Conservation (phyloP, 1,140 invertebrate species). For the Lanistes nyassanus region DNA sequence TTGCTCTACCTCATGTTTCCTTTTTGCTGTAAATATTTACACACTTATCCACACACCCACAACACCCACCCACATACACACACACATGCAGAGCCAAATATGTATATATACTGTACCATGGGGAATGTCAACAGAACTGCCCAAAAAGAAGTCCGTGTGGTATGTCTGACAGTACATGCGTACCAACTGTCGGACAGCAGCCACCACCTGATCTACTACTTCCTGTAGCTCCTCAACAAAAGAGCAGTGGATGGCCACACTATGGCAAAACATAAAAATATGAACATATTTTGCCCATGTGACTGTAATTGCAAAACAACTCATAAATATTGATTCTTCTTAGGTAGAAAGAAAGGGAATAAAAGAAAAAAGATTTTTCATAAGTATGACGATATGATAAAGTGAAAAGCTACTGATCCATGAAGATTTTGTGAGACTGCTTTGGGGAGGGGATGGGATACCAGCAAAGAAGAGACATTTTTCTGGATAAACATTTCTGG, state of each 20-base stretch:
- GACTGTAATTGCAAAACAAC: background rate
- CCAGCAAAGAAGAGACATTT: no score
- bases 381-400: no score
- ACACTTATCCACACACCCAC: background rate
- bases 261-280: conserved; percentile 28
- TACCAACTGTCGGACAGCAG: conserved; percentile 80
- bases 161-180: conserved; percentile 85
- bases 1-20: background rate
- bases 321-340: background rate
- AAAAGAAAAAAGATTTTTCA: background rate
- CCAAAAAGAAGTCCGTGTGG: conserved; percentile 78
- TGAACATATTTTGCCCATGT: background rate
- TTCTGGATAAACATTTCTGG: no score
- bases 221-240: conserved; percentile 57
- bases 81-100: conserved; percentile 63
- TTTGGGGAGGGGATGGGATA: no score
- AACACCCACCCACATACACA: conserved; percentile 73
- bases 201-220: conserved; percentile 74
- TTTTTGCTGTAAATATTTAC: background rate
- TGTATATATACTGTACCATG: conserved; percentile 40
- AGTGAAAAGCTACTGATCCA: no score
- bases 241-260: conserved; percentile 50
- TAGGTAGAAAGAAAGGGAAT: background rate
- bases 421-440: no score
- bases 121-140: conserved; percentile 42